A percentile compares a stretch with the other conserved stretches of the same genome.
These are phyloP conservation scores for Liposcelis brunnea DNA, from an alignment of 2,888 invertebrate genomes.

Conservation along the genomic window DNA sequence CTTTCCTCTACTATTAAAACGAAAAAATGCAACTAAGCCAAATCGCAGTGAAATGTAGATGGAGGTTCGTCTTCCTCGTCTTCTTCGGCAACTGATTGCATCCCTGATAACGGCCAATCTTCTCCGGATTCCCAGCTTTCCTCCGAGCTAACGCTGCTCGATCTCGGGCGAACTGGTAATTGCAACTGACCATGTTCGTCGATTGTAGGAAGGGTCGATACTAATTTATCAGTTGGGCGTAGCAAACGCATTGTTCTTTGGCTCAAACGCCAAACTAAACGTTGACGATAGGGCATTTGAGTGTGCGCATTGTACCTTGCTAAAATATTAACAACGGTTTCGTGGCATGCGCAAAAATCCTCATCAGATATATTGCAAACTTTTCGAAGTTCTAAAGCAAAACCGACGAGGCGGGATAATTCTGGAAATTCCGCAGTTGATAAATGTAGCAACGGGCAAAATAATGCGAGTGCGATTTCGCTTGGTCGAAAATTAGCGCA, in stretches of 20 bases:
- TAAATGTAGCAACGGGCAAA: constrained; percentile 34
- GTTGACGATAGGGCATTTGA: constrained; percentile 48
- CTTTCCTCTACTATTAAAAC: too few species aligned
- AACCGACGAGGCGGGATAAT: constrained; percentile 36
- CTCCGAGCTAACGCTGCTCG: constrained; percentile 39
- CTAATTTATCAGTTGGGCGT: constrained; percentile 55
- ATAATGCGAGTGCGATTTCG: constrained; percentile 57
- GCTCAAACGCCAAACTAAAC: constrained; percentile 59
- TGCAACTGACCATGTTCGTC: constrained; percentile 40
- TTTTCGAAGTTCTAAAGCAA: constrained; percentile 52
- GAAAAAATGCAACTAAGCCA: not conserved
- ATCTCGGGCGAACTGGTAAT: constrained; percentile 22
- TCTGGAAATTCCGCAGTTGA: constrained; percentile 13
- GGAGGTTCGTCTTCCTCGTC: constrained; percentile 2
- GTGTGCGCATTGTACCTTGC: constrained; percentile 54
- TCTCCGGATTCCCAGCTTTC: constrained; percentile 26
- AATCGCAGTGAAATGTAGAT: constrained; percentile 1
- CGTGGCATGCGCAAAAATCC: constrained; percentile 38
- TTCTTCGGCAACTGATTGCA: too few species aligned
- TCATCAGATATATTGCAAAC: constrained; percentile 40
- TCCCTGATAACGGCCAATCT: too few species aligned
- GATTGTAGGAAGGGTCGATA: constrained; percentile 53
- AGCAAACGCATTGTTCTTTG: constrained; percentile 53
- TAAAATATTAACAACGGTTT: constrained; percentile 43
- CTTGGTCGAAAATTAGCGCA: constrained; percentile 57